Base-by-base conservation (phyloP, 2,888 invertebrate genomes). In the Pristionchus fissidentatus region DNA sequence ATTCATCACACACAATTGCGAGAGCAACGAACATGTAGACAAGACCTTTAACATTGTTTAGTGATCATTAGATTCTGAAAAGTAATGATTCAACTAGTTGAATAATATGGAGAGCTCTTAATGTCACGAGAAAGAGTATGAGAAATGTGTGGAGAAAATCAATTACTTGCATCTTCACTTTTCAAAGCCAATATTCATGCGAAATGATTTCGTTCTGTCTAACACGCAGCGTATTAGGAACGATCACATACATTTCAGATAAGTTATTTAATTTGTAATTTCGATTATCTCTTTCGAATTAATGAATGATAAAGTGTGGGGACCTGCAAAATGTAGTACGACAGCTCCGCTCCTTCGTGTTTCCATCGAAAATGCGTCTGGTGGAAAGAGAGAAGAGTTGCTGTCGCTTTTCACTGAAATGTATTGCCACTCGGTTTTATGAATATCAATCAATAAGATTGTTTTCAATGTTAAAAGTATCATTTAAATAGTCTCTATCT, bases 1-100 rank as follows among this genome's bases (percentile, higher is more conserved):
- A 98, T 94, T 98, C 98, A 94, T 98, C 98, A 95, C 98, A 98
- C 90, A 98, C 98, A 93, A 98, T 96, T 87, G 98, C 98, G 92
- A 98, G 95, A 85, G 98, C 98, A 89, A 97, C 96, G 90, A 98
- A 98, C 98, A 98, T 98, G 94, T 98, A 98, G 87, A 97, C 95
- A 93, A 98, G 96, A 92, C 98, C 98, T 79, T 22, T 55, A 29
- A 0, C 0, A 46, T 10, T 26, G 0, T 46, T 15, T 41, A 7
- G 19, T 41, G 15, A 29, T 35, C 19, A 8, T 29, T 32, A 4
- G 15, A 49, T n/a, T 29, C 7, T 52, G 3, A n/a, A 13, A 1
- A n/a, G 77, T 5, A 29, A 19, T 46, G 41, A 41, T 73, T 62
- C 8, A 32, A 62, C n/a, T n/a, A 4, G 52, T 52, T 52, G 5